Conservation (phyloP, 2,888 invertebrate species). For the Ennomos quercinarius region DNA sequence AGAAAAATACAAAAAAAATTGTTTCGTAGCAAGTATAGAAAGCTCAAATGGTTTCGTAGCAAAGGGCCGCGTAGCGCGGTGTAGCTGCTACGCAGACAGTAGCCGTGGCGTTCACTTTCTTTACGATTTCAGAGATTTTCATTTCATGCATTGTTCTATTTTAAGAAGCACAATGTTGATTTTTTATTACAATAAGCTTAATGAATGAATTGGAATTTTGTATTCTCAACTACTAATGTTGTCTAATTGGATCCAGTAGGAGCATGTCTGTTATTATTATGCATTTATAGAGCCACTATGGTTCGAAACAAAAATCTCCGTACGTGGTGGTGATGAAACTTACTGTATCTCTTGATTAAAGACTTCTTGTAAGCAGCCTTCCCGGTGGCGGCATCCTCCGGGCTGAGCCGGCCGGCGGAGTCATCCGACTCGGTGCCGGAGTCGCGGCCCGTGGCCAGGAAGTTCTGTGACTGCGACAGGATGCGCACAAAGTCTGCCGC, state of each 20-base stretch:
- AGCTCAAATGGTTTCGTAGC: conserved; percentile 23
- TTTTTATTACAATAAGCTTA: conserved; percentile 5
- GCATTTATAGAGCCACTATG: neutral
- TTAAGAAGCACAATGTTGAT: neutral
- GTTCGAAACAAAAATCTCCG: conserved; percentile 7
- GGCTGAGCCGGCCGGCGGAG: conserved; percentile 89
- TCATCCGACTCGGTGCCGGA: conserved; percentile 93
- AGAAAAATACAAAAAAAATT: conserved; percentile 16
- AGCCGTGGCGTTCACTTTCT: conserved; percentile 32
- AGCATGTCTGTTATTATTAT: neutral
- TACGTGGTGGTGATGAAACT: conserved; percentile 76
- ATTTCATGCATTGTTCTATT: conserved; percentile 13
- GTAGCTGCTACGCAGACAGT: conserved; percentile 16
- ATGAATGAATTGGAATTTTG: conserved; percentile 7
- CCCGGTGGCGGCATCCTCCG: conserved; percentile 83
- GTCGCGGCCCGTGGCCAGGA: conserved; percentile 84
- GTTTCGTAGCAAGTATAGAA: conserved; percentile 8
- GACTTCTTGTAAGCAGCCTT: conserved; percentile 94
- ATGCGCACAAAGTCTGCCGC: conserved; percentile 81
- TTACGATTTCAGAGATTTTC: conserved; percentile 22
- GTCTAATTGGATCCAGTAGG: no score
- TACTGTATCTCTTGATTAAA: conserved; percentile 97
- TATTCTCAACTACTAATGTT: no score
- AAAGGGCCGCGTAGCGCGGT: conserved; percentile 22
- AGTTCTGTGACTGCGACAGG: conserved; percentile 79